Evolutionary conservation across 2,888 invertebrate species (phyloP).

Genomic region (Xanthostigma xanthostigma): DNA sequence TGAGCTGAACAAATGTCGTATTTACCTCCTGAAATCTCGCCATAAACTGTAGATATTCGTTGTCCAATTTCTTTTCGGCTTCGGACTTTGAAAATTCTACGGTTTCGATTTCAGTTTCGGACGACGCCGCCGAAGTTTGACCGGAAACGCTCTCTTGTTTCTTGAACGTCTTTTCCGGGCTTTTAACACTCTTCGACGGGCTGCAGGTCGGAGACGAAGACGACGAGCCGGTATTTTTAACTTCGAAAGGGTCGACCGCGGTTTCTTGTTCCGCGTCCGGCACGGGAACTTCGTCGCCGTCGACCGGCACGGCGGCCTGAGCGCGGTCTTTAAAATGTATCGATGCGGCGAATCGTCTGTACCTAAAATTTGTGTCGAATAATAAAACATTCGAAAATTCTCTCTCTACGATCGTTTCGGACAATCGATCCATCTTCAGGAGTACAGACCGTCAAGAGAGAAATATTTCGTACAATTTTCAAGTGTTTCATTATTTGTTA

Average conservation of each 20-base stretch:
- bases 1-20: neutral
- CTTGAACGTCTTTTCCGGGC: no score
- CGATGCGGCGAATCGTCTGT: constrained; percentile 33
- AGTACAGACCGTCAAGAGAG: no score
- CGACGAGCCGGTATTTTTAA: no score
- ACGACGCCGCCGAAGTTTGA: neutral
- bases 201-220: no score
- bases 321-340: constrained; percentile 27
- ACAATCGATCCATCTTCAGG: no score
- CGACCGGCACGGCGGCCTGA: constrained; percentile 24
- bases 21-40: constrained; percentile 20
- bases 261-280: constrained; percentile 16
- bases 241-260: no score
- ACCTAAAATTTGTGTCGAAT: constrained; percentile 29
- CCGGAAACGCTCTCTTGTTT: neutral
- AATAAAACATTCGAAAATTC: no score
- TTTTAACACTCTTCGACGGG: no score
- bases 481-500: no score
- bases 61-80: constrained; percentile 12
- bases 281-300: constrained; percentile 24
- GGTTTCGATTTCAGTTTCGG: neutral
- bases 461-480: no score
- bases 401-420: no score
- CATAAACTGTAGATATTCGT: constrained; percentile 25
- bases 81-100: neutral